Conservation (phyloP, 2,113 vertebrate species). For the Scomber colias region DNA sequence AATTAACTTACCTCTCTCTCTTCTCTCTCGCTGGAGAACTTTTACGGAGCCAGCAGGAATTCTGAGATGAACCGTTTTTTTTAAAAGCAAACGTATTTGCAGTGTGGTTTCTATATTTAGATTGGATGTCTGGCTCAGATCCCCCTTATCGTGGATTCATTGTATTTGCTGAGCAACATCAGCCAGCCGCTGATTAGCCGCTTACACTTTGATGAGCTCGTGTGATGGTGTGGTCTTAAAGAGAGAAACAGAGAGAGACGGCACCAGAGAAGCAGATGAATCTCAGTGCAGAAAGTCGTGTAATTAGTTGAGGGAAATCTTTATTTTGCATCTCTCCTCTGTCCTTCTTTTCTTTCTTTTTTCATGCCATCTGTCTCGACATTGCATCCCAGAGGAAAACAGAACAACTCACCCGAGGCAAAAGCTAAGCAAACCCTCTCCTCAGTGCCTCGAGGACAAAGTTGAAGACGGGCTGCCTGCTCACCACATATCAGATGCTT, state of each 20-base stretch:
- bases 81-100: constrained; percentile 10
- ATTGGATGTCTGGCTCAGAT: constrained; percentile 12
- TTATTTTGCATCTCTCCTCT: constrained; percentile 25
- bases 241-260: not conserved
- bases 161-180: not conserved
- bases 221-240: not conserved
- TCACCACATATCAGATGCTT: constrained; percentile 19
- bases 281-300: not conserved
- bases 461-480: constrained; percentile 31
- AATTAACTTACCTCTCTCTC: constrained; percentile 25
- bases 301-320: constrained; percentile 37
- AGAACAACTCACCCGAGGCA: not conserved
- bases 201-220: constrained; percentile 30
- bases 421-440: constrained; percentile 28
- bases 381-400: constrained; percentile 23
- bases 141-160: too few relatives aligned
- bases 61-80: constrained; percentile 12
- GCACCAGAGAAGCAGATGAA: constrained; percentile 6
- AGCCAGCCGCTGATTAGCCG: not conserved
- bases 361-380: constrained; percentile 25
- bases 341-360: not conserved
- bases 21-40: constrained; percentile 17
- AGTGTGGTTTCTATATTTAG: constrained; percentile 22
- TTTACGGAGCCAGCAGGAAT: constrained; percentile 48
- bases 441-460: constrained; percentile 26